A percentile compares a stretch with the other conserved stretches of the same genome.
These are phyloP conservation scores for Dysmachus trigonus DNA, from an alignment of 2,888 invertebrate species.

Conservation along the genomic window DNA sequence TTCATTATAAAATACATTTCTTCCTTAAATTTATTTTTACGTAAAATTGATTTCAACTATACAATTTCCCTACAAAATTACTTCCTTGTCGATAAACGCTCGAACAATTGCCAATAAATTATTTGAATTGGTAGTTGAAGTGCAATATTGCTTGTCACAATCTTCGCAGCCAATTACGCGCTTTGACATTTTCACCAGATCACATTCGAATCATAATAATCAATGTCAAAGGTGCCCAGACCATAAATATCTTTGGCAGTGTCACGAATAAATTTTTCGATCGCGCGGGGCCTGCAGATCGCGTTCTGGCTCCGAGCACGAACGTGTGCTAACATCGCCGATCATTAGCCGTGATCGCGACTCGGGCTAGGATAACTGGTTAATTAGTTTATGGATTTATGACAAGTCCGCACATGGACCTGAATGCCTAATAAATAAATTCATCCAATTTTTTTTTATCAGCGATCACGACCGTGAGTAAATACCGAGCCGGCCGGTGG, in stretches of 20 bases:
- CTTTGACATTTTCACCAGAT: not conserved
- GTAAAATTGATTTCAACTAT: not conserved
- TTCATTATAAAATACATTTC: no score
- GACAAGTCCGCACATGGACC: not conserved
- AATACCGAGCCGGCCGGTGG: not conserved
- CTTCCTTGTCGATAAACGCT: not conserved
- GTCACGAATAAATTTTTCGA: not conserved
- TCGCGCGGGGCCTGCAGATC: not conserved
- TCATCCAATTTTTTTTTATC: slow-evolving; percentile 4
- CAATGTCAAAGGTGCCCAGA: not conserved
- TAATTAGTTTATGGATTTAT: slow-evolving; percentile 17
- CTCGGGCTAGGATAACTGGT: not conserved
- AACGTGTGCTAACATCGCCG: not conserved
- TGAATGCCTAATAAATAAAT: slow-evolving; percentile 21
- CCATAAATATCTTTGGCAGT: not conserved
- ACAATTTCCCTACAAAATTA: not conserved
- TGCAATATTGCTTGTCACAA: not conserved
- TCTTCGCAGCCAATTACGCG: not conserved
- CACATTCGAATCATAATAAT: not conserved
- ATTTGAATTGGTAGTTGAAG: not conserved
- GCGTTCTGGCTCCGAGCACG: not conserved
- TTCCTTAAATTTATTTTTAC: no score
- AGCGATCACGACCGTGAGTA: not conserved
- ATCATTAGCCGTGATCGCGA: not conserved
- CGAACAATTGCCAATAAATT: not conserved